Percentiles rank a stretch among this genome's conserved stretches.
phyloP scores from a whole-genome alignment of 2,888 invertebrate species.

The Nipponacmea schrenckii region DNA sequence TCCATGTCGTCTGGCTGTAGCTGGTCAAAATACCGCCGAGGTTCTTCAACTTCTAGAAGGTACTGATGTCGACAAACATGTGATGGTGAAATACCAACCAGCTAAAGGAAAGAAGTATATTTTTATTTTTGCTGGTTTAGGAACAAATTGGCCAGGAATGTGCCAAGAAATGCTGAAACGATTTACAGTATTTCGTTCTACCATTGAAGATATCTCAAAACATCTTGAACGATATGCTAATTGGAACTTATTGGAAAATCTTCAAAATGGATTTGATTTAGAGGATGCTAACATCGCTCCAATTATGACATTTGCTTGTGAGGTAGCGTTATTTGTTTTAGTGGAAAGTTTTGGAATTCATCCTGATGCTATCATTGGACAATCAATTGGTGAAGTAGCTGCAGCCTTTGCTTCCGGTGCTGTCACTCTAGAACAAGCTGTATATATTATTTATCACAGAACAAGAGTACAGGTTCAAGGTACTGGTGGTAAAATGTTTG shows the following conservation, averaged over 20 bases:
- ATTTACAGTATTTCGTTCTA: slow-evolving; percentile 17
- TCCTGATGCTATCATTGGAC: slow-evolving; percentile 41
- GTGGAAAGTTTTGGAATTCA: slow-evolving; percentile 38
- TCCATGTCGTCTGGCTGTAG: slow-evolving; percentile 8
- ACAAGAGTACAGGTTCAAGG: slow-evolving; percentile 26
- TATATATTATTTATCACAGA: slow-evolving; percentile 40
- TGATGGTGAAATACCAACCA: no score
- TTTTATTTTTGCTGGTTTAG: slow-evolving; percentile 31
- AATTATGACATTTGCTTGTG: slow-evolving; percentile 43
- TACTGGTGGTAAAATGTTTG: slow-evolving; percentile 41
- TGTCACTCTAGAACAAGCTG: slow-evolving; percentile 37
- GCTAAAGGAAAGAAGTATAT: slow-evolving; percentile 14
- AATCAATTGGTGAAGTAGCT: slow-evolving; percentile 49
- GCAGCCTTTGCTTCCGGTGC: slow-evolving; percentile 40
- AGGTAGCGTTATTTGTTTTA: slow-evolving; percentile 36
- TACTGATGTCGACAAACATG: not conserved
- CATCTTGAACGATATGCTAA: slow-evolving; percentile 12
- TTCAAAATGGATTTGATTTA: slow-evolving; percentile 28
- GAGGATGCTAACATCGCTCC: slow-evolving; percentile 36
- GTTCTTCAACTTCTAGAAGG: not conserved
- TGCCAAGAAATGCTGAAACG: slow-evolving; percentile 18
- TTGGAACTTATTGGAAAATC: slow-evolving; percentile 28
- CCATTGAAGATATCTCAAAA: slow-evolving; percentile 21
- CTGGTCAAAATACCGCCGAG: not conserved
- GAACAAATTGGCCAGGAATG: slow-evolving; percentile 34